Evolutionary conservation across 1,140 invertebrate species (phyloP), one percentile per base, ranked within the genome.

Genomic region (Dendroctonus ponderosae): DNA sequence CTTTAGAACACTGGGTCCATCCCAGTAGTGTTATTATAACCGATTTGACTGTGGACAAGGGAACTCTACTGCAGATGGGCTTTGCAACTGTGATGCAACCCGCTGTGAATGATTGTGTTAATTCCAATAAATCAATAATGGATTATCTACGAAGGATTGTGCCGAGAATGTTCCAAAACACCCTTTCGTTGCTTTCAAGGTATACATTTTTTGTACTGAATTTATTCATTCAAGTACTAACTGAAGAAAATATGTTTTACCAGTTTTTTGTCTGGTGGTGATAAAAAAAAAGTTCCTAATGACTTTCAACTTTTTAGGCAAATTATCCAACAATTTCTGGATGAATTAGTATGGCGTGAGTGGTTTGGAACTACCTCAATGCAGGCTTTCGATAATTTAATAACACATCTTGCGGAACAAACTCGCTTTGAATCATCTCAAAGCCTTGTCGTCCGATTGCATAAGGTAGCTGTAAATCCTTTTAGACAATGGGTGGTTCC

Each of bases 101-200:
- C 0, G 83, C 87, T 2, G 84, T 87, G 26, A 84, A 83, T 7
- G 87, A 86, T 66, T 80, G 82, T 5, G 78, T 81, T 41, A 83
- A 84, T 59, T 87, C 85, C 62, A 92, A 92, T 75, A 85, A 86
- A 5, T 87, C 88, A 42, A 89, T 94, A 5, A 94, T 95, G 92
- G 90, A 93, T 59, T 95, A 94, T 76, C 77, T 95, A 43, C 81
- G 91, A 46, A 85, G 89, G 66, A 90, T 93, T 64, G 91, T 94
- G 5, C 92, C 92, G 0, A 84, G 91, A 76, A 94, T 94, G 91
- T 95, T 94, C 78, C 89, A 94, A 82, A 94, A 92, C 77, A 93
- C 92, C 0, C 77, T 95, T 6, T 92, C 90, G 14, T 79, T 93
- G 58, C 80, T 95, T 0, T 93, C 89, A 5, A 81, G 91, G 53